Base-by-base conservation (phyloP, 2,888 invertebrate species). In the Camponotus fellah region DNA sequence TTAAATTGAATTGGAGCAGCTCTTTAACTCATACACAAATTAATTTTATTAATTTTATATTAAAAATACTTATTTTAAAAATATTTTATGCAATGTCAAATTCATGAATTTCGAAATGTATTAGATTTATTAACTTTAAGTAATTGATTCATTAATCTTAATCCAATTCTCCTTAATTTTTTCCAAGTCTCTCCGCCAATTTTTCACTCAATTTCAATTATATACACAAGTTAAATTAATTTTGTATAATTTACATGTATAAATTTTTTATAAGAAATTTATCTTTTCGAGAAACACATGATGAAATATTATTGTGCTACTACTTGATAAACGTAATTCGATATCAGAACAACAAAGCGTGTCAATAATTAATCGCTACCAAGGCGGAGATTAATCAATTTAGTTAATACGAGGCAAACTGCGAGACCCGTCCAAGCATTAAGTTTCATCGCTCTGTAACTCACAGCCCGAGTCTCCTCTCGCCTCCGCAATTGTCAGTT, bases 321-420 rank as follows among this genome's bases (percentile, higher is more conserved):
- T 68, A 21, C 69, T 77, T 34, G 40, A n/a, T 77, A 58, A 58
- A 77, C 17, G 37, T 90, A 92, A 92, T 91, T 92, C 89, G 92
- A 92, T 91, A 90, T 88, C 84, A 76, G 87, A 92, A 92, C 92
- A 93, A 91, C 88, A 91, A 91, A 92, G 92, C 92, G 94, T 92
- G 92, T 93, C 93, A 92, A 93, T 93, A 94, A 94, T 94, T 94
- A 93, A 94, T 94, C 91, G 91, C 88, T 76, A 72, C 80, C 86
- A 87, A 87, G 86, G 77, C 79, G 85, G 77, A 92, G 92, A 93
- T 94, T 93, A 93, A 94, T 94, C 93, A 93, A 94, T 94, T 92
- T 92, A 88, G 90, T 88, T 90, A 90, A 91, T 91, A 90, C 90
- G 79, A 79, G 82, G 83, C 82, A 66, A 83, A 82, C 81, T 26